These are phyloP conservation scores for Drepana arcuata DNA, from an alignment of 1,140 invertebrate species.

Conservation along the genomic window DNA sequence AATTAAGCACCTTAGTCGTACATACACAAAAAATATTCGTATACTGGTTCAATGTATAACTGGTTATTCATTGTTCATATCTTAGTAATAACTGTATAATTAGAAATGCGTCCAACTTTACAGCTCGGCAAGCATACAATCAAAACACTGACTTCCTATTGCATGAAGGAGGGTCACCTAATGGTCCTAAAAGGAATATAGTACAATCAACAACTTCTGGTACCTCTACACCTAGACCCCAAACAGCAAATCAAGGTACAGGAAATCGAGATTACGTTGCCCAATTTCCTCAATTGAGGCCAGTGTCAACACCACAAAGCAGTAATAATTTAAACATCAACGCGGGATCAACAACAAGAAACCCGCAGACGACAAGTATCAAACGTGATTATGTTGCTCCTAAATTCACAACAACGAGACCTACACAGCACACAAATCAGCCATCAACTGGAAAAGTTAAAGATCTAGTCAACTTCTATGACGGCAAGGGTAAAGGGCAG, in stretches of 20 bases:
- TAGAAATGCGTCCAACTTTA: too few species aligned
- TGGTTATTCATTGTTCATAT: too few species aligned
- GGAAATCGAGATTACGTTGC: constrained; percentile 21
- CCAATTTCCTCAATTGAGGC: constrained; percentile 11
- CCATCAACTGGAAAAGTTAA: constrained; percentile 42
- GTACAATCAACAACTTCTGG: constrained; percentile 1
- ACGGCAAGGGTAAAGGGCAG: constrained; percentile 26
- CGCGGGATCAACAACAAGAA: constrained; percentile 6
- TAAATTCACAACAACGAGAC: constrained; percentile 19
- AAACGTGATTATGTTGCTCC: constrained; percentile 23
- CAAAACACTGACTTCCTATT: constrained; percentile 47
- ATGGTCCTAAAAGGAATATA: constrained; percentile 21
- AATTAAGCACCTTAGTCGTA: too few species aligned
- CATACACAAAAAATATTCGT: too few species aligned
- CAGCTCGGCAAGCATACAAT: constrained; percentile 32
- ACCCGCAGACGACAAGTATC: constrained; percentile 7
- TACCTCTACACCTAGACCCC: background rate
- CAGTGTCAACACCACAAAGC: background rate
- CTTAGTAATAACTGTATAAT: too few species aligned
- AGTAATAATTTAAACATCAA: constrained; percentile 10
- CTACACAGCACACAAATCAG: constrained; percentile 17
- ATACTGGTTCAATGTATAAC: too few species aligned
- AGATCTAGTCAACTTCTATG: constrained; percentile 55
- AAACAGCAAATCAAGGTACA: constrained; percentile 3
- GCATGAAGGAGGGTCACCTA: constrained; percentile 38